Evolutionary conservation across 2,113 vertebrate genomes (phyloP).

Genomic region (Python bivittatus): DNA sequence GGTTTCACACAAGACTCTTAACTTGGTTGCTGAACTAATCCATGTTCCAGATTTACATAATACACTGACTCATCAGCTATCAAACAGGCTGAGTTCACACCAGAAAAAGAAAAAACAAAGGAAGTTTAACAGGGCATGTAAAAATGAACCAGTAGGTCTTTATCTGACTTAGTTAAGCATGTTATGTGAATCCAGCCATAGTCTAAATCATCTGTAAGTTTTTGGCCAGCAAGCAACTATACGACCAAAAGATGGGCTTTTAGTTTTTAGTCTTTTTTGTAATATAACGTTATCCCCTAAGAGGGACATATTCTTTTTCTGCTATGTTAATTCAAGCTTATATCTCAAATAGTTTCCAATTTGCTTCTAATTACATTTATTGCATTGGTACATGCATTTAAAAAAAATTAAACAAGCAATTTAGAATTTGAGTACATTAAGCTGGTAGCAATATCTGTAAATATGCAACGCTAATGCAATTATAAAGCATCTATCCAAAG

Average conservation of each 20-base stretch:
- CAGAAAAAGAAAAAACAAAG: not conserved
- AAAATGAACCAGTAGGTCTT: not conserved
- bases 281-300: not conserved
- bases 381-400: not conserved
- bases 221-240: not conserved
- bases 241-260: too few species aligned
- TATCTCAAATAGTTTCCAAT: conserved; percentile 6
- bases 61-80: too few species aligned
- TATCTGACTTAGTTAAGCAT: not conserved
- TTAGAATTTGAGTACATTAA: conserved; percentile 19
- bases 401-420: conserved; percentile 1
- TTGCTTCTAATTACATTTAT: conserved; percentile 13
- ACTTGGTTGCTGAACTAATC: too few species aligned
- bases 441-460: conserved; percentile 18
- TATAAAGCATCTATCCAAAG: not conserved
- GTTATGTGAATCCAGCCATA: not conserved
- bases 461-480: not conserved
- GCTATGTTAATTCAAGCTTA: not conserved
- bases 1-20: too few species aligned
- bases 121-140: not conserved
- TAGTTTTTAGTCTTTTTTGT: not conserved
- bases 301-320: not conserved
- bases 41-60: too few species aligned
- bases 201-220: not conserved
- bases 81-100: not conserved